Evolutionary conservation across 2,888 invertebrate species (phyloP), one percentile per base, ranked within the genome.

Genomic region (Chrysolina americana): DNA sequence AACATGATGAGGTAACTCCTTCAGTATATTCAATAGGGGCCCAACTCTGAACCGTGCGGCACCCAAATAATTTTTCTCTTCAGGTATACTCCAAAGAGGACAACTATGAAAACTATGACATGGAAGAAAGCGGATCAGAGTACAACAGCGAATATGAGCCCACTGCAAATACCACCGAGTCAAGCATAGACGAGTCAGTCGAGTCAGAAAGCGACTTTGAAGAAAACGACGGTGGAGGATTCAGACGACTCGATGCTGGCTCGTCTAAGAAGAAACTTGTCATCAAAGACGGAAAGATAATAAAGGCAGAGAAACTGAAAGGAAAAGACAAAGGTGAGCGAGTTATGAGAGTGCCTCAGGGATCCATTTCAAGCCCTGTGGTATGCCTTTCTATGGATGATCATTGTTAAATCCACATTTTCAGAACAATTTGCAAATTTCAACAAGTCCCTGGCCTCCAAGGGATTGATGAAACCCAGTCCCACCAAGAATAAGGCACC

Each of bases 251-350:
- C 11, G 90, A 90, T 80, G 87, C 89, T 47, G 89, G 89, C 62
- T 87, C 87, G 83, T 92, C 92, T 41, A 95, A 95, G 85, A 95
- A 95, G 83, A 93, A 93, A 77, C 87, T 93, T 0, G 90, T 93
- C 62, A 91, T 93, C 64, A 92, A 92, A 84, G 92, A 93, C 86
- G 91, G 92, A 68, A 87, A 91, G 82, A 93, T 94, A 6, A 90
- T 94, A 28, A 93, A 93, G n/a, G 89, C 92, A 63, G 92, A 92
- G 68, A 95, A 95, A 84, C 64, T 75, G 9, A 80, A 89, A 74
- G 78, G 77, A 56, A 91, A 88, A 83, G 85, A 83, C 74, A 85
- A 86, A 82, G 86, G 85, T 85, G 74, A 62, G 48, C 1, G 10
- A 0, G 0, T 48, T 48, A 28, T 28, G 2, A n/a, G 28, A 28